A percentile compares a stretch with the other conserved stretches of the same genome.
Evolutionary conservation across 2,797 vertebrate species (phyloP).

Genomic region (Bradypodion pumilum): DNA sequence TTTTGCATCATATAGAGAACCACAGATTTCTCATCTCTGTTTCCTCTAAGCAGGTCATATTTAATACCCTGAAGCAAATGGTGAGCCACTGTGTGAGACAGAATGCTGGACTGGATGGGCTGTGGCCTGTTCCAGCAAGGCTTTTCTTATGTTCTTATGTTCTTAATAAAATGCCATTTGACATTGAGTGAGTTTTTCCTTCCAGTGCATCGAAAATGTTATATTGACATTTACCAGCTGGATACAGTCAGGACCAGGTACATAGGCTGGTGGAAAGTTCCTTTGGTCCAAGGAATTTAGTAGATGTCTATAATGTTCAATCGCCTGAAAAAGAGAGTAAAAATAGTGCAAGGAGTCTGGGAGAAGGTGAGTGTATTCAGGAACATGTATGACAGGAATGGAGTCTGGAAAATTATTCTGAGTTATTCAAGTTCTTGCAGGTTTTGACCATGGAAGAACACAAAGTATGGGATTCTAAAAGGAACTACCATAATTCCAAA

Average conservation of each 20-base stretch:
- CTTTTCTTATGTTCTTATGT: too few species aligned
- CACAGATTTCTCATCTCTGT: not conserved
- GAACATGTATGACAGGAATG: not conserved
- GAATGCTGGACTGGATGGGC: too few species aligned
- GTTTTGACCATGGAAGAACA: not conserved
- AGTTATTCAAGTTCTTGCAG: not conserved
- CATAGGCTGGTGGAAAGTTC: conserved; percentile 14
- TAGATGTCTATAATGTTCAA: conserved; percentile 37
- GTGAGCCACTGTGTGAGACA: too few species aligned
- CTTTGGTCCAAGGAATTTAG: conserved; percentile 9
- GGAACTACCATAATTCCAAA: not conserved
- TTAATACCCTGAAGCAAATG: too few species aligned
- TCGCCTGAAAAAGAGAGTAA: conserved; percentile 32
- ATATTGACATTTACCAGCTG: conserved; percentile 34
- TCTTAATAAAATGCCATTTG: not conserved
- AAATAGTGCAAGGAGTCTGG: not conserved
- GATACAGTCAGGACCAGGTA: not conserved
- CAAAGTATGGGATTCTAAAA: not conserved
- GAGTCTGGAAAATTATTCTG: not conserved
- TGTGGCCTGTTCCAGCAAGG: too few species aligned
- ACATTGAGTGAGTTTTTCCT: not conserved
- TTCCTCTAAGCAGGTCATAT: not conserved
- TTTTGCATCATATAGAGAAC: not conserved
- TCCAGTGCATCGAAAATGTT: not conserved
- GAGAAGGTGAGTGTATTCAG: accelerated